Evolutionary conservation across 2,888 invertebrate genomes (phyloP), one percentile per base, ranked within the genome.

Genomic region (Ctenicera cuprea): DNA sequence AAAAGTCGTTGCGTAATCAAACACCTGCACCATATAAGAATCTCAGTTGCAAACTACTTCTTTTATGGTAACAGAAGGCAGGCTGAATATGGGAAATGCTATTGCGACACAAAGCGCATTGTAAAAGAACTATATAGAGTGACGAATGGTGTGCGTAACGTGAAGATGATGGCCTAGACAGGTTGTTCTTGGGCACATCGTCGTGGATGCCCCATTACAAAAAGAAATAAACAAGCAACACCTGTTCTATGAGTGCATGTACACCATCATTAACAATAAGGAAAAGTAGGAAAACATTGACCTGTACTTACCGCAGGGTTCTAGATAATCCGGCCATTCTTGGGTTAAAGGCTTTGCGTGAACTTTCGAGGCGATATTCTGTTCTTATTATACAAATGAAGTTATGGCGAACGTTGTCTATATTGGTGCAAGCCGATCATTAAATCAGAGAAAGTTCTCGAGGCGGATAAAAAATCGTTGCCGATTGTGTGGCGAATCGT

Each of bases 261-360:
- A 45, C 59, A 48, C 45, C 63, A 52, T 26, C 54, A 54, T 52
- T 70, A 70, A 69, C 69, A 69, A 69, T 62, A 38, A 69, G 69
- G 69, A 69, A 68, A 69, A 69, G 48, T 54, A 57, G 63, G 48
- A 48, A 73, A 73, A 73, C 73, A 37, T 73, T 73, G 73, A 73
- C 73, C 73, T 65, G 43, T 16, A 26, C 18, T 64, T 70, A 64
- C 48, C 70, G 38, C 41, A 64, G 57, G 70, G 43, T 43, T 63
- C 33, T 33, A 69, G 52, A 66, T 66, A 66, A 72, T 52, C 33
- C 43, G 26, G 59, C 54, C 50, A 48, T 67, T 33, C 62, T 37
- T 16, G 20, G 57, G 30, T 57, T 57, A 33, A 30, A 57, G 57
- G 33, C 57, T 57, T 33, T 37, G 16, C 33, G 57, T 57, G 57